Base-by-base conservation (phyloP, 2,888 invertebrate species). In the Trachelus troglodyta region DNA sequence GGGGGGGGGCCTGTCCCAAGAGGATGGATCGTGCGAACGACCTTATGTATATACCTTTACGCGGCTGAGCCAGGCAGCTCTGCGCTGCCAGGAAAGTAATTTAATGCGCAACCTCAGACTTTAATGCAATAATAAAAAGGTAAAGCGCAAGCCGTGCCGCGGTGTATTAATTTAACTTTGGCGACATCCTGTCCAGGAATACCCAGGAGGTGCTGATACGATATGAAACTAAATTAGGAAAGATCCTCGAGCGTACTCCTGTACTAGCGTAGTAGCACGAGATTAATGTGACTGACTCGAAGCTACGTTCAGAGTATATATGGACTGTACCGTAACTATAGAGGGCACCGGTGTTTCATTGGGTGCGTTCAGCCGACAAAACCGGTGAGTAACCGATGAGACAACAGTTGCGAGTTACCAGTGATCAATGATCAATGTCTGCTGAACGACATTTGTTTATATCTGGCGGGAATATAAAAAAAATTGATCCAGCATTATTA, bases 81-180 rank as follows among this genome's bases (percentile, higher is more conserved):
- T 9, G 15, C 56, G 56, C 6, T 56, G 23, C 56, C 56, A 56
- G 56, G 56, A 34, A 74, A 74, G 74, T 74, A 74, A 74, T 74
- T 74, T 35, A 40, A 74, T 34, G 74, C 74, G 56, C 75, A 76
- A 40, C 76, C 79, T 34, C 79, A 73, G 78, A 40, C 40, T 75
- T 78, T 75, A 76, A 78, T 56, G 31, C 76, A 71, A 76, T 76
- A 74, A 79, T 76, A 76, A 77, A 78, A 74, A 73, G 73, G 37
- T 74, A 76, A 75, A 73, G 71, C 35, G 34, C 34, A 34, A 74
- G 69, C 76, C 34, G 79, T 69, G 33, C 71, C 69, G 80, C 79
- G 81, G 81, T 83, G 82, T 86, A 87, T 88, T 88, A 88, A 88
- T 88, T 88, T 85, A 87, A 88, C 86, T 87, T 85, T 81, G 81